Evolutionary conservation across 2,797 vertebrate genomes (phyloP), one percentile per base, ranked within the genome.

Genomic region (Pampus argenteus): DNA sequence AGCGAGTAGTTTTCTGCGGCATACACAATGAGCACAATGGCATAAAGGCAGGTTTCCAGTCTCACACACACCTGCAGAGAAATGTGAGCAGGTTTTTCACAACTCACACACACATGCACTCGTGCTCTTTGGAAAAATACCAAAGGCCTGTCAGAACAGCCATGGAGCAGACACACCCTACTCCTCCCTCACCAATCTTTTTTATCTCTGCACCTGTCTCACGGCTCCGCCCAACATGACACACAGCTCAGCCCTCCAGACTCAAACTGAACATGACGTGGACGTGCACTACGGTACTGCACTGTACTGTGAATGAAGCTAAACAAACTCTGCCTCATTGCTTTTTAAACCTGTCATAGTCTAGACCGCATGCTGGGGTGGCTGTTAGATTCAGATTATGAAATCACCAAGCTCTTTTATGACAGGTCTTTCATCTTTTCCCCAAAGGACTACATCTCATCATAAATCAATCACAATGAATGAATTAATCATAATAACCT

Each of bases 81-180:
- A 75, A 78, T 45, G 0, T 22, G 66, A 84, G 85, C 84, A 78
- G 75, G 82, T 86, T 85, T 80, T 76, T 76, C 52, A 1, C 0
- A 64, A n/a, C n/a, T n/a, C 59, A 60, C 57, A 29, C 28, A 26
- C 66, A 63, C 58, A 71, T 1, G 17, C 38, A 45, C 60, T 56
- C 65, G 17, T 34, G 48, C 74, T 75, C 75, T 86, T 84, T 89
- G 86, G 88, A 86, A 85, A 85, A 88, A 88, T 86, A 90, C 90
- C 89, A 90, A 85, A 90, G 83, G 89, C 89, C 84, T 93, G 92
- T 90, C 86, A 88, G 78, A 90, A 93, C 92, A 94, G 79, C 86
- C 47, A 76, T 3, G 25, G 58, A 68, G 80, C 51, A 71, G 85
- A 51, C 89, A 89, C 87, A 82, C 88, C 90, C 86, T 34, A 22